Evolutionary conservation across 2,888 invertebrate species (phyloP), one percentile per base, ranked within the genome.

Genomic region (Teinopalpus imperialis): DNA sequence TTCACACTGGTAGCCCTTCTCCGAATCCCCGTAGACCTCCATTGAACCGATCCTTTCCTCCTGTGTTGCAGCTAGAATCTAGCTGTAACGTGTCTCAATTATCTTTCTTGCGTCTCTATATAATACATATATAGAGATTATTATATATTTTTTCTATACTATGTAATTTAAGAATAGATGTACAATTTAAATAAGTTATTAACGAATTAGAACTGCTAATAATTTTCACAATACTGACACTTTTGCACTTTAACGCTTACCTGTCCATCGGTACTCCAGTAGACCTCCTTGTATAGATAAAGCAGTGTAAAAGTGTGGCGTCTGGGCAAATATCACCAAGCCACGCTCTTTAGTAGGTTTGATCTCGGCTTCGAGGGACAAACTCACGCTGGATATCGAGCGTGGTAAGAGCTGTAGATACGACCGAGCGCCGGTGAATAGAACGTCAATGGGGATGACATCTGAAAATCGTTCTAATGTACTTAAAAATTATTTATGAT

Each of bases 231-330:
- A n/a, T n/a, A n/a, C n/a, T n/a, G n/a, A n/a, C n/a, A n/a, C n/a
- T n/a, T n/a, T 31, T 12, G 2, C 4, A 1, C 2, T 40, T 0
- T 2, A 31, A 23, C n/a, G n/a, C 20, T 56, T 48, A 67, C 91
- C 91, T 30, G 91, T 91, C 68, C 94, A 91, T 44, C 93, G 83
- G 57, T 94, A 91, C 63, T 94, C 94, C 43, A 94, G 74, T n/a
- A 94, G 75, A 8, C 94, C 93, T 16, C 94, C 94, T 64, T 93
- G 92, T 43, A 94, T 69, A 0, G 93, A 93, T 18, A 94, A 64
- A 1, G 93, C 90, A 21, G 91, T 90, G 53, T 90, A 90, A 54
- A 91, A 90, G 53, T 92, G 92, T 2, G 90, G 81, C 0, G 90
- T 91, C 27, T 92, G 91, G 14, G 91, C 86, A 62, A 91, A 93